These are phyloP conservation scores for Sterna hirundo DNA, from an alignment of 2,113 vertebrate species.

Conservation along the genomic window DNA sequence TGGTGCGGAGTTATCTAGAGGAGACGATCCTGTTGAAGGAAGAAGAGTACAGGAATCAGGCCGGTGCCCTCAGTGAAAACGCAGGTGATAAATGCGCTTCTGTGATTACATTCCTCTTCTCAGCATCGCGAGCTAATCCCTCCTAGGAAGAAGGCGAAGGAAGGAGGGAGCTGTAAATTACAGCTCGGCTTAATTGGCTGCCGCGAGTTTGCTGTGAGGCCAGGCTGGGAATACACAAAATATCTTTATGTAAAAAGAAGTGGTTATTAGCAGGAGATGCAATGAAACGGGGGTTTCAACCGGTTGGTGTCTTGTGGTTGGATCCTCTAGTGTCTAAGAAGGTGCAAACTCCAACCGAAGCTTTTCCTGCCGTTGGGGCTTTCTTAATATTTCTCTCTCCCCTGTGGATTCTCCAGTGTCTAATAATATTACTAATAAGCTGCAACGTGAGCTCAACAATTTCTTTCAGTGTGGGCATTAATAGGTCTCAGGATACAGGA, in stretches of 20 bases:
- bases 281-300: background rate
- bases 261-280: slow-evolving; percentile 14
- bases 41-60: background rate
- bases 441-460: slow-evolving; percentile 57
- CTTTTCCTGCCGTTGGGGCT: background rate
- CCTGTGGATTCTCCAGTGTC: slow-evolving; percentile 59
- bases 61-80: background rate
- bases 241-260: slow-evolving; percentile 23
- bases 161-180: slow-evolving; percentile 46
- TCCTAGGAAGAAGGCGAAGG: background rate
- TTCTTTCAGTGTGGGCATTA: slow-evolving; percentile 66
- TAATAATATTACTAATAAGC: slow-evolving; percentile 65
- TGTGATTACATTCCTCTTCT: background rate
- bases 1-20: slow-evolving; percentile 24
- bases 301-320: slow-evolving; percentile 35
- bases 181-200: slow-evolving; percentile 27
- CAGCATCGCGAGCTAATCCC: background rate
- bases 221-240: background rate
- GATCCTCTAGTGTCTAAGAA: slow-evolving; percentile 43
- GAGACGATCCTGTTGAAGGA: slow-evolving; percentile 40
- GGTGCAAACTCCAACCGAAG: slow-evolving; percentile 52
- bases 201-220: background rate
- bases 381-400: slow-evolving; percentile 46
- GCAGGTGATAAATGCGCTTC: slow-evolving; percentile 13
- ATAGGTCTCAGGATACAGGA: slow-evolving; percentile 48